These are phyloP conservation scores for Ctenopoma kingsleyae DNA, from an alignment of 2,797 vertebrate genomes.

Conservation along the genomic window DNA sequence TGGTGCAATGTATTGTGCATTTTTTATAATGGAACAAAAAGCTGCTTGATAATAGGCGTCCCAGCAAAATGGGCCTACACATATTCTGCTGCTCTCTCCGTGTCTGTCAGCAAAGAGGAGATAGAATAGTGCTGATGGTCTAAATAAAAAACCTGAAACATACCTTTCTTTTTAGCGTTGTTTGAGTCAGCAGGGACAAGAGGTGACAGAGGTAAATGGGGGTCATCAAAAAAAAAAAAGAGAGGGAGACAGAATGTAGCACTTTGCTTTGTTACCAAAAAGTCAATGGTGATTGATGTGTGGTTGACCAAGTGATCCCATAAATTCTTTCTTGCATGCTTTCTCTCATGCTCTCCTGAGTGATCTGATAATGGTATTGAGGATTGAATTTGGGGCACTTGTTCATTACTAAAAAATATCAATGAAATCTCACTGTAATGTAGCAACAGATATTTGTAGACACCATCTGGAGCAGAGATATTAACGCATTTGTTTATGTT, in stretches of 20 bases:
- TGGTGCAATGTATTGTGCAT: conserved; percentile 59
- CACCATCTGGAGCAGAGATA: conserved; percentile 47
- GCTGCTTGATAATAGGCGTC: conserved; percentile 64
- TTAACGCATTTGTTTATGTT: conserved; percentile 51
- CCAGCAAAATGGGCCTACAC: conserved; percentile 50
- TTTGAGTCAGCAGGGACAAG: conserved; percentile 72
- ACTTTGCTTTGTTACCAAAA: conserved; percentile 54
- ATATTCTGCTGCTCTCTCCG: conserved; percentile 27
- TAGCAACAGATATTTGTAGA: conserved; percentile 50
- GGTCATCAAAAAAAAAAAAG: conserved; percentile 69
- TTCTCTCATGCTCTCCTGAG: background rate
- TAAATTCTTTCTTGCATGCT: background rate
- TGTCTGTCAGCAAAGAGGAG: conserved; percentile 63
- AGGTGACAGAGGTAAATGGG: conserved; percentile 74
- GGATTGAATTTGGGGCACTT: background rate
- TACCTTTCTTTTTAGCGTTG: conserved; percentile 57
- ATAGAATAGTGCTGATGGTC: conserved; percentile 76
- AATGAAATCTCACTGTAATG: conserved; percentile 31
- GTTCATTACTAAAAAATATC: conserved; percentile 9
- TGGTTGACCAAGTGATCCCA: conserved; percentile 51
- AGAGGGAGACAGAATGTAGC: conserved; percentile 44
- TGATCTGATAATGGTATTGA: conserved; percentile 6
- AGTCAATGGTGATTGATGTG: conserved; percentile 61
- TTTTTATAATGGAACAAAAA: conserved; percentile 72
- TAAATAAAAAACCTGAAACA: conserved; percentile 71